Conservation (phyloP, 1,140 invertebrate species). For the Drosophila gunungcola region DNA sequence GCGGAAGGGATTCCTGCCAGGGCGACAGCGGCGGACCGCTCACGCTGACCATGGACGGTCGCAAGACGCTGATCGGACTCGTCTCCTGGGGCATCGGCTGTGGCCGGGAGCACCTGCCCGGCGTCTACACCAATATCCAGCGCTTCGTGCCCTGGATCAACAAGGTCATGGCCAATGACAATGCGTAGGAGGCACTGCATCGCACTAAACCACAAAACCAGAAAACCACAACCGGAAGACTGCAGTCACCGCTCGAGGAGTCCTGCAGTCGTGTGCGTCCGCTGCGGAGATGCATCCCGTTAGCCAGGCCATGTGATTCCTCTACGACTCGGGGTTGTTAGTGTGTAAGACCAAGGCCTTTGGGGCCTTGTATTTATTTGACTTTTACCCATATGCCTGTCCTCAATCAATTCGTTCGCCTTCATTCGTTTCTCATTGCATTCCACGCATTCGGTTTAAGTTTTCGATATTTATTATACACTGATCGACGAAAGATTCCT, state of each 20-base stretch:
- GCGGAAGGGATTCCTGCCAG: slow-evolving; percentile 81
- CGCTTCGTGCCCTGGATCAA: slow-evolving; percentile 97
- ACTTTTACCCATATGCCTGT: slow-evolving; percentile 41
- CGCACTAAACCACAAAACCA: too few relatives aligned
- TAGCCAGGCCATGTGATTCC: slow-evolving; percentile 80
- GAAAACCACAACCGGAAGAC: slow-evolving; percentile 40
- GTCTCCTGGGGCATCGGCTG: slow-evolving; percentile 97
- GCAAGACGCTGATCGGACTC: slow-evolving; percentile 93
- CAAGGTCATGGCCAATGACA: slow-evolving; percentile 88
- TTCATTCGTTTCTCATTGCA: slow-evolving; percentile 28
- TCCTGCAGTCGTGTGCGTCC: slow-evolving; percentile 49
- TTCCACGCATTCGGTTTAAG: slow-evolving; percentile 31
- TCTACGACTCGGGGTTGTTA: slow-evolving; percentile 83
- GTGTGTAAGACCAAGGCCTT: slow-evolving; percentile 64
- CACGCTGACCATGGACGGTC: slow-evolving; percentile 92
- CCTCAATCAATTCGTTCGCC: not conserved
- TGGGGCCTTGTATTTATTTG: slow-evolving; percentile 64
- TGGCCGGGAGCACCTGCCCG: slow-evolving; percentile 94
- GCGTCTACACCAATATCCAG: slow-evolving; percentile 96
- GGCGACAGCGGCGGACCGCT: slow-evolving; percentile 93
- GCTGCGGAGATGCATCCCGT: slow-evolving; percentile 30
- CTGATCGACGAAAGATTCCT: slow-evolving; percentile 24
- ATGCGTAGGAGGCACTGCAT: slow-evolving; percentile 56
- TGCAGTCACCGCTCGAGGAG: slow-evolving; percentile 60
- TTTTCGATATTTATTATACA: slow-evolving; percentile 62